Percentiles rank a stretch among this genome's conserved stretches.
These are phyloP conservation scores for Spialia ferax DNA, from an alignment of 2,888 invertebrate genomes.

Conservation along the genomic window DNA sequence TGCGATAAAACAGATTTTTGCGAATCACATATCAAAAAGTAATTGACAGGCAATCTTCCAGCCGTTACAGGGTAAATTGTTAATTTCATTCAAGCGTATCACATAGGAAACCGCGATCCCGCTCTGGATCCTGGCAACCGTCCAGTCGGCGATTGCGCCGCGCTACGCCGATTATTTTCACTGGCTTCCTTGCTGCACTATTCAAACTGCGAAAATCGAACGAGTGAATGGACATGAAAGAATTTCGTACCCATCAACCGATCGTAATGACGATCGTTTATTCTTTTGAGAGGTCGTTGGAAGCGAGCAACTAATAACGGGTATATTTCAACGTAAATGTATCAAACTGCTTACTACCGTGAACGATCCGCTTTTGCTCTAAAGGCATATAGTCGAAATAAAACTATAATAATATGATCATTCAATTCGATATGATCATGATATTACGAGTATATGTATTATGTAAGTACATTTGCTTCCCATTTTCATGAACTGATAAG, in stretches of 20 bases:
- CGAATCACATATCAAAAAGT: conserved; percentile 42
- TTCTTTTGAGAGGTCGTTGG: conserved; percentile 49
- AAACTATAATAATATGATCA: not conserved
- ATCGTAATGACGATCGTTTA: conserved; percentile 67
- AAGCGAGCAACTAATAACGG: conserved; percentile 13
- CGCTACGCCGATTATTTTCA: conserved; percentile 12
- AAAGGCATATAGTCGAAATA: not conserved
- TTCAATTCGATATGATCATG: no score
- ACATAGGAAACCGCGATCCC: conserved; percentile 65
- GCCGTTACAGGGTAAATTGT: conserved; percentile 70
- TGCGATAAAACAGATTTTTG: no score
- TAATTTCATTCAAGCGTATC: conserved; percentile 76
- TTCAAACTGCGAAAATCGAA: conserved; percentile 66
- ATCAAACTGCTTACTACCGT: not conserved
- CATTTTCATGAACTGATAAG: no score
- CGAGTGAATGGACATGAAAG: conserved; percentile 67
- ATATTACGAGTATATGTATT: no score
- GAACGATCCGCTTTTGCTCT: not conserved
- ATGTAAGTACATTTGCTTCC: no score
- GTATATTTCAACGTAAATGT: conserved; percentile 8
- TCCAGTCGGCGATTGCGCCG: conserved; percentile 76
- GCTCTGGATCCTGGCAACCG: conserved; percentile 62
- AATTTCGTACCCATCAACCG: conserved; percentile 63
- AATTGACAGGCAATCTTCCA: conserved; percentile 54
- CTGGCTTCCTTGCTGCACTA: conserved; percentile 65